phyloP scores from a whole-genome alignment of 2,888 invertebrate species.

The Lagria hirta region DNA sequence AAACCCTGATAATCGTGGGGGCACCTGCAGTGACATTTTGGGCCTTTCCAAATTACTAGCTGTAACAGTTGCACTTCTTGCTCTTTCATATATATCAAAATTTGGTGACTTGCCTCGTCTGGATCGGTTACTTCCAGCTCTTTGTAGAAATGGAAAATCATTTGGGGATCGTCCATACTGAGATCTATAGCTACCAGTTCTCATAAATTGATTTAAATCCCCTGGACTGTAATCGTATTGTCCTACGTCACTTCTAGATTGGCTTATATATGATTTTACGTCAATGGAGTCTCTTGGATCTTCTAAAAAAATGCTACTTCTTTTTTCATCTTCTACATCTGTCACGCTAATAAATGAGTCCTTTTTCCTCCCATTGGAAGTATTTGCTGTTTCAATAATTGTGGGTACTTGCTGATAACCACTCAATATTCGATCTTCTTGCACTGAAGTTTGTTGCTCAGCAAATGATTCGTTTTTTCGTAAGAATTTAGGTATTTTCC shows the following conservation, averaged over 20 bases:
- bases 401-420: conserved; percentile 59
- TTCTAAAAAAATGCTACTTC: conserved; percentile 33
- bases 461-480: conserved; percentile 53
- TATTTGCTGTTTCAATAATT: conserved; percentile 46
- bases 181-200: conserved; percentile 71
- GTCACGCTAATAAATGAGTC: conserved; percentile 34
- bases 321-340: conserved; percentile 31
- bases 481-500: conserved; percentile 71
- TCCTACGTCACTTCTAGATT: conserved; percentile 70
- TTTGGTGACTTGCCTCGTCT: conserved; percentile 55
- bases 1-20: conserved; percentile 44
- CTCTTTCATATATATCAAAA: conserved; percentile 44
- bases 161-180: conserved; percentile 65
- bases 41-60: conserved; percentile 53
- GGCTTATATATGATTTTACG: conserved; percentile 71
- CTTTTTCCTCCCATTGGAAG: conserved; percentile 36
- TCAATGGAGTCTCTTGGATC: conserved; percentile 64
- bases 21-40: conserved; percentile 54
- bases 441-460: conserved; percentile 16
- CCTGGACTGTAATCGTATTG: conserved; percentile 49
- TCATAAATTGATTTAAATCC: conserved; percentile 62
- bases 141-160: conserved; percentile 50
- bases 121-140: conserved; percentile 54
- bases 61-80: conserved; percentile 50
- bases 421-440: conserved; percentile 12